Evolutionary conservation across 2,797 vertebrate species (phyloP).

Genomic region (Alectoris magna): DNA sequence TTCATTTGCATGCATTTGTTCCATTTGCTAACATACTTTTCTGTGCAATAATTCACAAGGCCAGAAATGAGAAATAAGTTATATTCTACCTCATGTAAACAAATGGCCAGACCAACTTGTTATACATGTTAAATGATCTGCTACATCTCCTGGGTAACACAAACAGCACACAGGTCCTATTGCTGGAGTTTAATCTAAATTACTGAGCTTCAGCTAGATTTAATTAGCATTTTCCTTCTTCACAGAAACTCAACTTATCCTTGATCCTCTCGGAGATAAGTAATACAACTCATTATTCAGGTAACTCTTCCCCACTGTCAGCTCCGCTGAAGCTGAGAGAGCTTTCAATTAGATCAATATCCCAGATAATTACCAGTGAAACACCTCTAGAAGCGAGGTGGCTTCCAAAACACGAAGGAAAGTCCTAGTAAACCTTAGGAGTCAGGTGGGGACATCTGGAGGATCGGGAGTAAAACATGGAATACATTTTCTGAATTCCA

Average conservation of each 20-base stretch:
- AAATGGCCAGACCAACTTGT: neutral
- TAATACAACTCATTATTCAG: neutral
- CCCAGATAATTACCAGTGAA: neutral
- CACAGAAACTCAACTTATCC: neutral
- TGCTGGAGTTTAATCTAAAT: neutral
- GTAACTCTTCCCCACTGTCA: neutral
- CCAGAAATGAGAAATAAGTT: neutral
- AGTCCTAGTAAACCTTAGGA: too few relatives aligned
- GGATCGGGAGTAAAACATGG: neutral
- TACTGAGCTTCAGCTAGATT: neutral
- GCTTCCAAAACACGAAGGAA: neutral
- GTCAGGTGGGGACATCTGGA: neutral
- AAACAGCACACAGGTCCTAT: neutral
- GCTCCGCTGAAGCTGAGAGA: neutral
- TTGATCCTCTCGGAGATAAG: neutral
- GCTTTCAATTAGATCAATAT: neutral
- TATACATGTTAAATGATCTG: neutral
- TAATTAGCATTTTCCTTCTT: neutral
- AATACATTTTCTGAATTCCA: neutral
- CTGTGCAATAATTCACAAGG: neutral
- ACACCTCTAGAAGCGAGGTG: neutral
- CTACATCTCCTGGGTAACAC: neutral
- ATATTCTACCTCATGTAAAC: neutral
- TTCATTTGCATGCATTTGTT: neutral
- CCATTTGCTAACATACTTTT: neutral